Conservation (phyloP, 2,888 invertebrate genomes). For the Pandemis corylana region DNA sequence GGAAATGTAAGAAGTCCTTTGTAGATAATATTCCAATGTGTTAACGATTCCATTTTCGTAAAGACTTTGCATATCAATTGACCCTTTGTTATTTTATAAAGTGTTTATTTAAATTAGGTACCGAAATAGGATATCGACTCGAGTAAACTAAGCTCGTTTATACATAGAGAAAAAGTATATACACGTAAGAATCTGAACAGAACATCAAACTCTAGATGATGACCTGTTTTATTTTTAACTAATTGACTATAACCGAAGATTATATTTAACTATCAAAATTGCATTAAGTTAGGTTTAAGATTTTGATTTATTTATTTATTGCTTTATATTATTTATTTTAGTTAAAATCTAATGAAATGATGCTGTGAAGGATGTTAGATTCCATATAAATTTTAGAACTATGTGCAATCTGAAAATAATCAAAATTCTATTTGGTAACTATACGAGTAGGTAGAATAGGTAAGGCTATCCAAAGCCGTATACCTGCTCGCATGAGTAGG, state of each 20-base stretch:
- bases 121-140: neutral
- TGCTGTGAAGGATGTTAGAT: neutral
- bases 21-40: neutral
- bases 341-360: neutral
- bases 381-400: neutral
- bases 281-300: neutral
- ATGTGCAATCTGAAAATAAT: neutral
- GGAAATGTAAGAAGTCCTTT: neutral
- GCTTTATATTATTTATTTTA: neutral
- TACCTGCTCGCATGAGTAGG: neutral
- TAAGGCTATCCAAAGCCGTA: neutral
- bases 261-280: neutral
- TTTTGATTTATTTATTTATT: neutral
- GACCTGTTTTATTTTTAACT: neutral
- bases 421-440: neutral
- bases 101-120: constrained; percentile 10
- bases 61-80: constrained; percentile 2
- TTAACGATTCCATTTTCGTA: neutral
- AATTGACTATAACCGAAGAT: neutral
- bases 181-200: neutral
- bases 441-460: neutral
- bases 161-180: neutral
- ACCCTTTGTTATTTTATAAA: constrained; percentile 2
- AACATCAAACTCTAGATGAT: neutral
- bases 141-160: neutral